Evolutionary conservation across 2,113 vertebrate genomes (phyloP), one percentile per base, ranked within the genome.

Genomic region (Eptatretus burgeri): DNA sequence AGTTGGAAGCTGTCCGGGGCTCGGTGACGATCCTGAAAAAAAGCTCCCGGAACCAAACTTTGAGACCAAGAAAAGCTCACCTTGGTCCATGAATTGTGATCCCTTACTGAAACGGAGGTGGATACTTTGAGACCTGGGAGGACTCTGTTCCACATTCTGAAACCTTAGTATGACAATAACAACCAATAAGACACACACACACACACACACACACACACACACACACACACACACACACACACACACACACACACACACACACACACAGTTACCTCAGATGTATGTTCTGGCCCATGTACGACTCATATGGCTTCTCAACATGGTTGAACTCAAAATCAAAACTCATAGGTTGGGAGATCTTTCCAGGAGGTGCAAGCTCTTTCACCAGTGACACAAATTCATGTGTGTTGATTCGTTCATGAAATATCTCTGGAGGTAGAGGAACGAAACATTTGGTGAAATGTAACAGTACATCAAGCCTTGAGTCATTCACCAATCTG

Each of bases 291-390:
- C 91, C 89, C 0, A 85, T 95, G 77, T 96, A 98, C 4, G 86
- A 93, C 68, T 98, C 91, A 0, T 96, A 98, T 0, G 89, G 89
- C 72, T 98, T 98, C 67, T 98, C 91, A 71, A 98, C 91, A 0
- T 98, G 89, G 2, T 86, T 89, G 75, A 98, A 98, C 68, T 98
- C 91, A 1, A 98, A 98, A 78, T 94, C 84, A 56, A 96, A 93
- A 1, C 81, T 85, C 74, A 94, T 88, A 0, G 89, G 93, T 1
- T 85, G 85, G 63, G 84, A 83, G 67, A 98, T 82, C 62, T 98
- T 89, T 14, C 91, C 91, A 0, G 91, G 87, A 63, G 85, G 76
- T 2, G 89, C 91, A 66, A 98, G 74, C 70, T 98, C 91, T 71
- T 98, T 98, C 68, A 98, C 91, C 71, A 98, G 72, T 7, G 89